A percentile compares a stretch with the other conserved stretches of the same genome.
Conservation (phyloP, 2,113 vertebrate genomes). For the Mola mola region DNA sequence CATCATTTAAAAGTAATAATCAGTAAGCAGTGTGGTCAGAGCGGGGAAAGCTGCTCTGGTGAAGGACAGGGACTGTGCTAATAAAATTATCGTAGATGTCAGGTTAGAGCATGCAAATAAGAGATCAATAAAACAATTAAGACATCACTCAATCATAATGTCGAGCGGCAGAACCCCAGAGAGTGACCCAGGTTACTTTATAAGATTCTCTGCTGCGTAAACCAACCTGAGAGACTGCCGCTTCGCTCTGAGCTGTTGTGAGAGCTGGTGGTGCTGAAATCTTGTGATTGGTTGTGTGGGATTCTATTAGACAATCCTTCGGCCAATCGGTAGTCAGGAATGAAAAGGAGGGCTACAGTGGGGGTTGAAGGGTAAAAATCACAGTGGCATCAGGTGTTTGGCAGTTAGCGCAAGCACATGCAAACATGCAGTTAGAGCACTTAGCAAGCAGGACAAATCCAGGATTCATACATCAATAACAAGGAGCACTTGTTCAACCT, state of each 20-base stretch:
- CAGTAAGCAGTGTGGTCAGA: constrained; percentile 22
- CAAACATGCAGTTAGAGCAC: constrained; percentile 93
- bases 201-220: constrained; percentile 73
- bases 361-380: constrained; percentile 97
- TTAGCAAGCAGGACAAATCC: constrained; percentile 75
- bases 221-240: constrained; percentile 99
- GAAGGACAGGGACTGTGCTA: constrained; percentile 43
- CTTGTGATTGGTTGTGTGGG: constrained; percentile 99
- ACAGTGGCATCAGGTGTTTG: constrained; percentile 93
- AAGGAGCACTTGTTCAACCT: constrained; percentile 6
- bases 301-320: constrained; percentile 99
- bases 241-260: constrained; percentile 99
- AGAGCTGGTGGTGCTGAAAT: constrained; percentile 99
- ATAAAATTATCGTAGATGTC: constrained; percentile 30
- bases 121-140: constrained; percentile 68
- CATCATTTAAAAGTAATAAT: constrained; percentile 25
- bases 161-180: constrained; percentile 51
- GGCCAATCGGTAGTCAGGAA: constrained; percentile 99
- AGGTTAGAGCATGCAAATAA: constrained; percentile 72
- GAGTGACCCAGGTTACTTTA: constrained; percentile 34
- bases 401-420: constrained; percentile 96
- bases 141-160: constrained; percentile 60
- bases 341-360: constrained; percentile 99
- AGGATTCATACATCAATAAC: constrained; percentile 32
- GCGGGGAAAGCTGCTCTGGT: constrained; percentile 46